Percentiles rank a stretch among this genome's conserved stretches.
Evolutionary conservation across 2,113 vertebrate species (phyloP).

Genomic region (Illadopsis cleaveri): DNA sequence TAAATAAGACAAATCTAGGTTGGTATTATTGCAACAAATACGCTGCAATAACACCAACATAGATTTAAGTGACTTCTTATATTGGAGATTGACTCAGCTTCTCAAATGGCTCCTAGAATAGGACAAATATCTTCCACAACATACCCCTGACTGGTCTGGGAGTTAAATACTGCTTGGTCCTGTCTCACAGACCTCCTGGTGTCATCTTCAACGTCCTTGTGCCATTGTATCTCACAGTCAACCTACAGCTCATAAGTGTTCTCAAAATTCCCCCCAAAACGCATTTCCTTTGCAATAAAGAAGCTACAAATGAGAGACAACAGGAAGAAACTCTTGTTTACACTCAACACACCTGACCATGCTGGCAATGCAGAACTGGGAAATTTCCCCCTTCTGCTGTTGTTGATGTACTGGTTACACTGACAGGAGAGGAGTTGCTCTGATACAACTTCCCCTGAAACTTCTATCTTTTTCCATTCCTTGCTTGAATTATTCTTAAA

Average conservation of each 20-base stretch:
- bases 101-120: not conserved
- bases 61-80: not conserved
- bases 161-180: not conserved
- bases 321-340: not conserved
- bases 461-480: not conserved
- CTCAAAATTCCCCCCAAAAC: not conserved
- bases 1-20: not conserved
- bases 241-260: not conserved
- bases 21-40: not conserved
- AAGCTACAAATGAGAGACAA: not conserved
- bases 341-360: fast-evolving
- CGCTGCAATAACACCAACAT: not conserved
- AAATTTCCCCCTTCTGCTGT: not conserved
- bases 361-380: not conserved
- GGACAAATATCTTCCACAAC: not conserved
- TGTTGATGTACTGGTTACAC: not conserved
- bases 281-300: not conserved
- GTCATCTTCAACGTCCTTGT: not conserved
- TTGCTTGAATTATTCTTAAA: not conserved
- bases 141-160: not conserved
- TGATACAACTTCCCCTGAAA: not conserved
- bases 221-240: not conserved
- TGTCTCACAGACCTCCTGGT: not conserved
- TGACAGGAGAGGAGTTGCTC: not conserved
- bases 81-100: not conserved